Evolutionary conservation across 2,888 invertebrate species (phyloP).

Genomic region (Tachystola acroxantha): DNA sequence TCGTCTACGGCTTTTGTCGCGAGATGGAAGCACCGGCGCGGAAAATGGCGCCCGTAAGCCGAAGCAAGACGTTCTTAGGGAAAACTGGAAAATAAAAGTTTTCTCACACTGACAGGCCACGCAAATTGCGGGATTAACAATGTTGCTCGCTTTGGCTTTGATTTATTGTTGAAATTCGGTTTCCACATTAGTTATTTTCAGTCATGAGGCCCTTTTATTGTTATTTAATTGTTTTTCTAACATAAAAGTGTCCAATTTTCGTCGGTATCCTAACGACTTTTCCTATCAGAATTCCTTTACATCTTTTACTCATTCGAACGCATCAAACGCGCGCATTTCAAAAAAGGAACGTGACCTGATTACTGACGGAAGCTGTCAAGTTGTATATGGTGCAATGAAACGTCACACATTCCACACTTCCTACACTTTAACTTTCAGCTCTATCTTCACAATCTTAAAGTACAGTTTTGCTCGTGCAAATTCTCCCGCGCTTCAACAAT

Average conservation of each 20-base stretch:
- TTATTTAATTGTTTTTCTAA: no score
- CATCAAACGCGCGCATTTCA: constrained; percentile 43
- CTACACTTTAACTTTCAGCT: constrained; percentile 27
- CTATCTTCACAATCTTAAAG: constrained; percentile 26
- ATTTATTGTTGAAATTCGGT: no score
- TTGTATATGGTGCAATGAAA: constrained; percentile 44
- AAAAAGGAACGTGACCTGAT: constrained; percentile 76
- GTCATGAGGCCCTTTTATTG: no score
- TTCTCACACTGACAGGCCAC: not conserved
- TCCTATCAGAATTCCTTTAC: constrained; percentile 4
- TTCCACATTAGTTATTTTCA: no score
- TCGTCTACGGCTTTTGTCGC: constrained; percentile 34
- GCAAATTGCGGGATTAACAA: not conserved
- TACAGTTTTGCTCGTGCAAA: constrained; percentile 25
- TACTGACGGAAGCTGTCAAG: constrained; percentile 70
- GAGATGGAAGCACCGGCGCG: constrained; percentile 25
- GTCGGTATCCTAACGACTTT: no score
- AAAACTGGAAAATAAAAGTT: not conserved
- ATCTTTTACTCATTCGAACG: no score
- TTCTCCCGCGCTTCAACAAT: constrained; percentile 28
- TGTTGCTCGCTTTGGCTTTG: no score
- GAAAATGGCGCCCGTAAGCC: constrained; percentile 32
- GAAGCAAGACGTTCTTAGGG: not conserved
- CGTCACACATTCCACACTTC: constrained; percentile 41
- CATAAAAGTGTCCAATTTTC: no score